Evolutionary conservation across 2,113 vertebrate species (phyloP), one percentile per base, ranked within the genome.

Genomic region (Hiodon tergisus): DNA sequence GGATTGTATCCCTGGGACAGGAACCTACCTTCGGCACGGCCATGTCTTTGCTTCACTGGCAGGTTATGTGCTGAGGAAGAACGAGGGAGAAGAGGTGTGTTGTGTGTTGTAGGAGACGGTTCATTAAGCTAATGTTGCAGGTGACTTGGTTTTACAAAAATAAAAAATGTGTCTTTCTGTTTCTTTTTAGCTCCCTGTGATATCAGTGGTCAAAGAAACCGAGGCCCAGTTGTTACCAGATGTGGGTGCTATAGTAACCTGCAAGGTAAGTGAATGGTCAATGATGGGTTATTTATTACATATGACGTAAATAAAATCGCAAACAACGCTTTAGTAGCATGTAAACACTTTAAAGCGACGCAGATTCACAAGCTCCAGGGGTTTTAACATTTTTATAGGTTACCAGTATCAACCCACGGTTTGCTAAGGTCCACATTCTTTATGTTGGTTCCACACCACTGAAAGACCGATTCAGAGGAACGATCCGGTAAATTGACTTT

Each of bases 381-480:
- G 5, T 74, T 66, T 8, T 48, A 57, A 3, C n/a, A 63, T 66
- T 62, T 14, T 16, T 50, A 16, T 83, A 99, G 97, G 95, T 99
- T 62, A 97, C 93, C 62, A 95, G 95, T 85, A 98, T 98, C 79
- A 98, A 98, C 79, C 94, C 96, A 4, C 91, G 96, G 50, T 98
- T 95, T 81, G 97, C 95, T 68, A 98, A 97, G 84, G 96, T 98
- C 5, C 95, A 96, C 77, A 99, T 99, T 79, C 88, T 99, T 0
- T 98, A 97, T 0, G 93, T 99, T 0, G 95, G 96, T 5, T 94
- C 95, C 73, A 96, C 95, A 0, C 95, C 96, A 0, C 92, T 99
- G 5, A 98, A 98, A 81, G 96, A 96, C 71, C 87, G 93, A 66
- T 98, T 99, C 79, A 93, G 95, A 81, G 97, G 97, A 50, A 98